Conservation (phyloP, 1,140 invertebrate genomes). For the Druon quercuslanigerum region DNA sequence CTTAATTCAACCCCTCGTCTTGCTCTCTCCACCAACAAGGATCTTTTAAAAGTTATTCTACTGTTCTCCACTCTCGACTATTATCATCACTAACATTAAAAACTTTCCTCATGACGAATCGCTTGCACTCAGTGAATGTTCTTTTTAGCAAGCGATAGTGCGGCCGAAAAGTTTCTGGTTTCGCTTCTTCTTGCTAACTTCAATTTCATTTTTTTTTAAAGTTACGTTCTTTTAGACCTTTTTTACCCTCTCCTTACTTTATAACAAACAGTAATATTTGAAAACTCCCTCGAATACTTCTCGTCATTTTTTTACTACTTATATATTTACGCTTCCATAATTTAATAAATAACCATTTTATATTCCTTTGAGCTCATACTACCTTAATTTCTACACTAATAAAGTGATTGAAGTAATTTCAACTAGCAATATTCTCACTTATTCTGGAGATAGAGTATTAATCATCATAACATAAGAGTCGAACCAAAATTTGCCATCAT, state of each 20-base stretch:
- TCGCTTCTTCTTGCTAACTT: too few relatives aligned
- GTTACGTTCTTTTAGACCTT: too few relatives aligned
- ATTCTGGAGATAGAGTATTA: background rate
- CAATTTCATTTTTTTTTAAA: too few relatives aligned
- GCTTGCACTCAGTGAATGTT: background rate
- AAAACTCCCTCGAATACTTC: too few relatives aligned
- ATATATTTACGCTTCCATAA: background rate
- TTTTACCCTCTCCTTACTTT: too few relatives aligned
- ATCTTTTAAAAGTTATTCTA: conserved; percentile 21
- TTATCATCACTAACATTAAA: conserved; percentile 9
- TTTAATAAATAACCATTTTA: background rate
- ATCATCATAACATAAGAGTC: background rate
- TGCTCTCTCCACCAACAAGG: background rate
- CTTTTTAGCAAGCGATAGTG: background rate
- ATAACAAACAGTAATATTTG: too few relatives aligned
- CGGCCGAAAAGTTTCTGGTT: too few relatives aligned
- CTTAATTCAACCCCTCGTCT: background rate
- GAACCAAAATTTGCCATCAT: background rate
- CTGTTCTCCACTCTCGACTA: background rate
- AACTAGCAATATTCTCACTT: background rate
- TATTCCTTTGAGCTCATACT: conserved; percentile 3
- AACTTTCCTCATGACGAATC: background rate
- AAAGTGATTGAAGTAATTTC: conserved; percentile 1
- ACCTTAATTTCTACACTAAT: background rate
- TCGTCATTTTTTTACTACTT: too few relatives aligned